Base-by-base conservation (phyloP, 2,113 vertebrate species). In the Mohoua ochrocephala region DNA sequence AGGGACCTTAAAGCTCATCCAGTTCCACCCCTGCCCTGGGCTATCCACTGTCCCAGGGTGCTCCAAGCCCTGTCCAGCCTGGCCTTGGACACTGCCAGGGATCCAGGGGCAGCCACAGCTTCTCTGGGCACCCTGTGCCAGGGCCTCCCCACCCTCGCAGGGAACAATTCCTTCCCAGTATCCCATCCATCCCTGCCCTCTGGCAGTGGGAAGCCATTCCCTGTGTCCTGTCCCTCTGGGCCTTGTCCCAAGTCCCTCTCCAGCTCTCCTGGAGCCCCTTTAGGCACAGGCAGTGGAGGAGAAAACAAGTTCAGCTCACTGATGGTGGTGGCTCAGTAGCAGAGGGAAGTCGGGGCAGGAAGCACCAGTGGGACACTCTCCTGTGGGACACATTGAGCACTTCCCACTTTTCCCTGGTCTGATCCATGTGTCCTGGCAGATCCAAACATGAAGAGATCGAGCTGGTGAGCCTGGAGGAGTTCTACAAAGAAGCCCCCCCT, bases 391-490 rank as follows among this genome's bases (percentile, higher is more conserved):
- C 0, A 2, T 1, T 21, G 26, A 64, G 31, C 23, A 5, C 64
- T 80, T 78, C 56, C 50, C 33, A 18, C 54, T 53, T 41, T 11
- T 70, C 16, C 33, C 61, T 8, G 7, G 3, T 23, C 6, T 45
- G 49, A 37, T 59, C 20, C 1, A 1, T 37, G 63, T 33, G 45
- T 94, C 35, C 30, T 56, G 39, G 2, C 91, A 99, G 99, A 87
- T 99, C 99, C 16, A 99, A 99, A 75, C 99, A 99, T 3, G 99
- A 99, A 96, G 99, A 99, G 97, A 99, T 99, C 0, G 99, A 99
- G 44, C 95, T 99, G 93, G 99, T 99, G 87, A 98, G 98, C 87
- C 97, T 99, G 92, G 98, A 99, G 23, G 99, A 99, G 87, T 99
- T 99, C 97, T 99, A 99, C 95, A 81, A 97, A 50, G 99, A 99